Evolutionary conservation across 2,888 invertebrate genomes (phyloP), one percentile per base, ranked within the genome.

Genomic region (Agrotis exclamationis): DNA sequence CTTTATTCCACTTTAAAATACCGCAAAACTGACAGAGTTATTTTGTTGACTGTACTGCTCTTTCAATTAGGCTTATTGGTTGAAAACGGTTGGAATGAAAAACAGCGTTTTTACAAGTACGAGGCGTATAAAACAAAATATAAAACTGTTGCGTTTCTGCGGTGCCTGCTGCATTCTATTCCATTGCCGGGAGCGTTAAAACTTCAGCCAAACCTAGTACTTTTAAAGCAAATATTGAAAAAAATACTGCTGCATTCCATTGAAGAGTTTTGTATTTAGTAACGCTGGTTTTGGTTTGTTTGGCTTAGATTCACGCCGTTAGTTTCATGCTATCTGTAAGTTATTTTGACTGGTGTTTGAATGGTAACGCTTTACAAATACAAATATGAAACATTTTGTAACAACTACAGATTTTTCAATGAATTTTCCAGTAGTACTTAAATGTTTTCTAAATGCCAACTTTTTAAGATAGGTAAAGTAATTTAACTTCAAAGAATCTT

Each of bases 401-500:
- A 9, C 22, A 16, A 33, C 54, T 9, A n/a, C 28, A 73, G 3
- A 45, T 72, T 24, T 47, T 28, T 16, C n/a, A 51, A 13, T 16
- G 22, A 51, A 7, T 58, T 70, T 58, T 71, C 16, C 33, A 57
- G 33, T 50, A 14, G 22, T 57, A 44, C 39, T 20, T 60, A 13
- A 56, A 56, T 33, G 33, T 56, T n/a, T 56, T 33, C 33, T 56
- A 56, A 28, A 56, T 56, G 33, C 33, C 33, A 56, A 56, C 56
- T n/a, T 54, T 28, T 18, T 54, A 28, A 54, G 9, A 44, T n/a
- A 44, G n/a, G 11, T 62, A 18, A 39, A 24, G 20, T 33, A 33
- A 57, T 72, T 51, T 56, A 66, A 70, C 28, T 45, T 47, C 11
- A 20, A n/a, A 67, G 9, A 72, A 48, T 50, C 16, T 28, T 22